Conservation (phyloP, 2,888 invertebrate genomes). For the Ypsolopha scabrella region DNA sequence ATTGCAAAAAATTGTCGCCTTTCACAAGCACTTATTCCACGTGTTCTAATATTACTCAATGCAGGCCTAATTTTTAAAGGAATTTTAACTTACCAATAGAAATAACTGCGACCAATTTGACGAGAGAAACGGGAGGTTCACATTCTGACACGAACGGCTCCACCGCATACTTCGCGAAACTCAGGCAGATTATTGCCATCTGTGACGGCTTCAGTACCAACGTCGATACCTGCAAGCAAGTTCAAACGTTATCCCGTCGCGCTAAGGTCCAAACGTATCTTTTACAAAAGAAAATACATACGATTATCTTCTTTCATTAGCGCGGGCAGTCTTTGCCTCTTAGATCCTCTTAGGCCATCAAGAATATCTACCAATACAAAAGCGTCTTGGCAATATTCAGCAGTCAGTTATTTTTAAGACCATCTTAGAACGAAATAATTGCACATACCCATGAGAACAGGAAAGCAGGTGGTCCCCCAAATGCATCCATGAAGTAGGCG, state of each 20-base stretch:
- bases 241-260: not conserved
- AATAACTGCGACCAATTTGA: constrained; percentile 89
- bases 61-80: not conserved
- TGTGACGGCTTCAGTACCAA: constrained; percentile 93
- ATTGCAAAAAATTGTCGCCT: too few relatives aligned
- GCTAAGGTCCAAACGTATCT: too few relatives aligned
- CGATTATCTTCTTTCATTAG: too few relatives aligned
- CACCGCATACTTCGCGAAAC: constrained; percentile 94
- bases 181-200: constrained; percentile 93
- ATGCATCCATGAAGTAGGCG: constrained; percentile 96
- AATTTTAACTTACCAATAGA: constrained; percentile 77
- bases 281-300: too few relatives aligned
- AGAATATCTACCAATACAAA: too few relatives aligned
- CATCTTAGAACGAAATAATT: too few relatives aligned
- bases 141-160: constrained; percentile 91
- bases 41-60: too few relatives aligned
- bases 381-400: too few relatives aligned
- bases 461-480: constrained; percentile 92
- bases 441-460: constrained; percentile 87
- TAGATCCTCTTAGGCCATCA: too few relatives aligned
- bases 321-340: too few relatives aligned
- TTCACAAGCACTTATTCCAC: too few relatives aligned
- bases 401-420: too few relatives aligned
- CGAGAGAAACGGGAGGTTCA: constrained; percentile 84
- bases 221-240: constrained; percentile 85